Percentiles rank a stretch among this genome's conserved stretches.
Conservation (phyloP, 2,888 invertebrate genomes). For the Papilio elwesi region DNA sequence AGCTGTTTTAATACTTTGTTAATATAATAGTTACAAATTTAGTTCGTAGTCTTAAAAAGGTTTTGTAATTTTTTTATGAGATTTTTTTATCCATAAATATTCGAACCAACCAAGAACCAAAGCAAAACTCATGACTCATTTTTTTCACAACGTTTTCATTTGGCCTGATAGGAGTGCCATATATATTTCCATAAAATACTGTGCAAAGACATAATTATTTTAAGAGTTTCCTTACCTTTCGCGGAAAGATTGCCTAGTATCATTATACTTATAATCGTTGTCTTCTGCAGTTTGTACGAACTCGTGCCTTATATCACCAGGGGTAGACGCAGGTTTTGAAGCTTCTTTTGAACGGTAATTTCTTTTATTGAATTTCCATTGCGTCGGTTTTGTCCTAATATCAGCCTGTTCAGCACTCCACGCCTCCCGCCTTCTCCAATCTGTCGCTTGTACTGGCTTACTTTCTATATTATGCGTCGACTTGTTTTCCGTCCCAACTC, state of each 20-base stretch:
- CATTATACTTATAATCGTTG: slow-evolving; percentile 78
- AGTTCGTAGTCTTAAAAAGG: too few species aligned
- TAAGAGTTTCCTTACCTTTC: slow-evolving; percentile 60
- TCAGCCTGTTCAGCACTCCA: slow-evolving; percentile 92
- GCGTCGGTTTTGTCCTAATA: slow-evolving; percentile 87
- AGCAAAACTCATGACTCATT: too few species aligned
- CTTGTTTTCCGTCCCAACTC: slow-evolving; percentile 89
- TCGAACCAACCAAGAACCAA: too few species aligned
- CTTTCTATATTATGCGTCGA: slow-evolving; percentile 89
- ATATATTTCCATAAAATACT: too few species aligned
- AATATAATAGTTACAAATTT: neutral
- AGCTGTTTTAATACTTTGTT: neutral
- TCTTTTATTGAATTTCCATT: slow-evolving; percentile 90
- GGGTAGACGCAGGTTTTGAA: slow-evolving; percentile 77
- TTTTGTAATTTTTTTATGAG: too few species aligned
- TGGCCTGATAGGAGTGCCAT: too few species aligned
- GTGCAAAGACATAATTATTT: neutral
- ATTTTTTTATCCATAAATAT: too few species aligned
- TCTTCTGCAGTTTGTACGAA: slow-evolving; percentile 76
- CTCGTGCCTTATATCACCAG: slow-evolving; percentile 77
- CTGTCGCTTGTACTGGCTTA: slow-evolving; percentile 90
- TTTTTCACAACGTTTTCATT: too few species aligned
- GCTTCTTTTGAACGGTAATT: slow-evolving; percentile 82
- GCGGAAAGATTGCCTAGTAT: slow-evolving; percentile 72
- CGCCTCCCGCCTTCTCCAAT: slow-evolving; percentile 92